Percentiles rank a stretch among this genome's conserved stretches.
phyloP scores from a whole-genome alignment of 1,140 invertebrate species.

The Rhopalosiphum padi region DNA sequence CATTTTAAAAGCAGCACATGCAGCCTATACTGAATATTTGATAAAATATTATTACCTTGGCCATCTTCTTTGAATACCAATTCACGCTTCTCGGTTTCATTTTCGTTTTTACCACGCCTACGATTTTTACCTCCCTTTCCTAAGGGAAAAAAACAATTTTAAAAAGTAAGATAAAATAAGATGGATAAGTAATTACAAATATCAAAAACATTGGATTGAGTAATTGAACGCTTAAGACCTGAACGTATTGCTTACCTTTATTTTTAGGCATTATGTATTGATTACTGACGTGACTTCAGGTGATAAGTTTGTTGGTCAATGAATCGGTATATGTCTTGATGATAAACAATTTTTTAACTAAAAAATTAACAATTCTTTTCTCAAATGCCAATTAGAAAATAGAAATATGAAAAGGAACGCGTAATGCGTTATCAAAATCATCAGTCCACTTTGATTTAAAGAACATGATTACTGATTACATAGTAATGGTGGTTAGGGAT shows the following conservation, averaged over 20 bases:
- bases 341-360: not conserved
- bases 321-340: not conserved
- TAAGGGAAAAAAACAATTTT: not conserved
- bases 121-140: conserved; percentile 99
- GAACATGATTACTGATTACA: not conserved
- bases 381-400: not conserved
- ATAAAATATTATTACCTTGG: conserved; percentile 67
- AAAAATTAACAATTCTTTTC: not conserved
- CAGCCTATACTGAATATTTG: not conserved
- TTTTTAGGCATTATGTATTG: conserved; percentile 38
- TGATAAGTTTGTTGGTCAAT: not conserved
- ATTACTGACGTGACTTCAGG: not conserved
- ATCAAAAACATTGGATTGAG: not conserved
- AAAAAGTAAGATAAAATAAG: not conserved
- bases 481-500: not conserved
- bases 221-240: not conserved
- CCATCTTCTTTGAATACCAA: conserved; percentile 99
- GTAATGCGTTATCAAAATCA: conserved; percentile 25
- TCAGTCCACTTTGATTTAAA: not conserved
- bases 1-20: no score
- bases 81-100: conserved; percentile 98
- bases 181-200: not conserved
- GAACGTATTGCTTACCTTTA: conserved; percentile 63
- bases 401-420: not conserved
- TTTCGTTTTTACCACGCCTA: conserved; percentile 99